These are phyloP conservation scores for Epizoanthus illoricatus DNA, from an alignment of 92 coral and sea anemone genomes.

Conservation along the genomic window DNA sequence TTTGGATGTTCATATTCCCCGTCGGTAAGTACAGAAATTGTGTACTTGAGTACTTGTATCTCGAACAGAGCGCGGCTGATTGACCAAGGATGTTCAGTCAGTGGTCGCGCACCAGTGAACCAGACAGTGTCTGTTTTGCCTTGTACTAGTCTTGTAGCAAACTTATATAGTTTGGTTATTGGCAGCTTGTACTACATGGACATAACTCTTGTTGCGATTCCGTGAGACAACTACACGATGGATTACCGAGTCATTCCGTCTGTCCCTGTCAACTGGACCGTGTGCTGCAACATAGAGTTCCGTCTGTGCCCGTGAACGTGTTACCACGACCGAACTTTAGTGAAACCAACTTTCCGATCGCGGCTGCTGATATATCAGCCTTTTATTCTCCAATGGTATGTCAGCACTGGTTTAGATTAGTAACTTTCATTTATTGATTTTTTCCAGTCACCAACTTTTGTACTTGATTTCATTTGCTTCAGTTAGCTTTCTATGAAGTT, in stretches of 20 bases:
- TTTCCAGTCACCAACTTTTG: neutral
- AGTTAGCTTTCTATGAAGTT: neutral
- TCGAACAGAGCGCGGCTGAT: conserved; percentile 6
- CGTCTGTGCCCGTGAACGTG: conserved; percentile 84
- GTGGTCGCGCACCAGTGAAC: conserved; percentile 24
- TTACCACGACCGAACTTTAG: conserved; percentile 84
- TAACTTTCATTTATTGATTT: neutral
- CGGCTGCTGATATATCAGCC: conserved; percentile 79
- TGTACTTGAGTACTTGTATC: conserved; percentile 19
- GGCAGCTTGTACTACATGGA: conserved; percentile 81
- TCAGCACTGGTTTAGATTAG: neutral
- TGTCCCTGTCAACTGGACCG: conserved; percentile 96
- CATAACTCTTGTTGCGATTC: conserved; percentile 85
- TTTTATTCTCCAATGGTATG: conserved; percentile 96
- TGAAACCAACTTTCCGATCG: conserved; percentile 73
- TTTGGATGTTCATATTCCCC: conserved; percentile 79
- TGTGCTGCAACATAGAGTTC: conserved; percentile 83
- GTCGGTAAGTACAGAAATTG: conserved; percentile 63
- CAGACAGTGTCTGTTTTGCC: neutral
- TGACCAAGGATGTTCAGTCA: neutral
- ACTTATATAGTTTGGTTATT: conserved; percentile 51
- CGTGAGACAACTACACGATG: conserved; percentile 78
- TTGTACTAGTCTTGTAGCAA: conserved; percentile 19
- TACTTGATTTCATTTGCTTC: neutral
- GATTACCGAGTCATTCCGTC: conserved; percentile 74